Evolutionary conservation across 2,888 invertebrate species (phyloP).

Genomic region (Lochmaea crataegi): DNA sequence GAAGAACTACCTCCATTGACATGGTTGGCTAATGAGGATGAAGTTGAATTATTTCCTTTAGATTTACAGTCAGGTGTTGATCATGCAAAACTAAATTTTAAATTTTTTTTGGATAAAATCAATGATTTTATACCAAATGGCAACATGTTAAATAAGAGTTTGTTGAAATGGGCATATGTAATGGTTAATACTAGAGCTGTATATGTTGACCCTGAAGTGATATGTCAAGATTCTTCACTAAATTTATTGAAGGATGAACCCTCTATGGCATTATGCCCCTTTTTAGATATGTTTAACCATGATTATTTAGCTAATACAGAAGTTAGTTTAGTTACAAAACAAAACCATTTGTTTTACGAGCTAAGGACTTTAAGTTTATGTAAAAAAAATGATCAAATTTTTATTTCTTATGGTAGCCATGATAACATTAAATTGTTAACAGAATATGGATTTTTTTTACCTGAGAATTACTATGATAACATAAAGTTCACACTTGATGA

Average conservation of each 20-base stretch:
- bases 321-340: constrained; percentile 58
- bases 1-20: constrained; percentile 72
- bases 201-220: constrained; percentile 72
- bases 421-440: constrained; percentile 82
- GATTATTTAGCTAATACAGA: constrained; percentile 71
- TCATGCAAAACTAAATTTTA: constrained; percentile 68
- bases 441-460: constrained; percentile 86
- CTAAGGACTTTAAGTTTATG: constrained; percentile 69
- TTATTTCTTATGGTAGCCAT: constrained; percentile 89
- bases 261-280: constrained; percentile 84
- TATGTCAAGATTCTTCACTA: constrained; percentile 52
- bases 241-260: constrained; percentile 69
- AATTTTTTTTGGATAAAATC: constrained; percentile 62
- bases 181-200: constrained; percentile 89
- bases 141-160: constrained; percentile 67
- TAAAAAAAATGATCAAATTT: constrained; percentile 78
- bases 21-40: constrained; percentile 73
- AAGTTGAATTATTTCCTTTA: constrained; percentile 70
- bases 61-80: constrained; percentile 69
- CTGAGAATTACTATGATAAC: constrained; percentile 52
- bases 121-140: constrained; percentile 66
- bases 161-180: constrained; percentile 84
- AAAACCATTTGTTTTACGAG: constrained; percentile 66
- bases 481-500: constrained; percentile 48
- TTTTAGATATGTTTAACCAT: constrained; percentile 92